Conservation (phyloP, 2,888 invertebrate genomes). For the Calameuta filiformis region DNA sequence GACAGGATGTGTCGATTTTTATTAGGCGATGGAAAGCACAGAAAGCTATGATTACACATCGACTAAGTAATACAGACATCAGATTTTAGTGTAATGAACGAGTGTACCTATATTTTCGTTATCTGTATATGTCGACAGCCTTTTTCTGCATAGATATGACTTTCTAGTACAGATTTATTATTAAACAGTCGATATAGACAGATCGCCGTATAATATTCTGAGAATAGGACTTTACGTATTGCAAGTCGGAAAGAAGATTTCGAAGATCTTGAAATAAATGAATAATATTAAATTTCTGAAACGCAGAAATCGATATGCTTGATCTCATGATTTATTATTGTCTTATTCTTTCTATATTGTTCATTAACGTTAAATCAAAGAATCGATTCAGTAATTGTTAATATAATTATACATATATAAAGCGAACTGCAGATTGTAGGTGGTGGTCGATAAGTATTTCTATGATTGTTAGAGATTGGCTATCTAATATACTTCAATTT, state of each 20-base stretch:
- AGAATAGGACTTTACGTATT: neutral
- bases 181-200: neutral
- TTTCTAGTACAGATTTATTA: neutral
- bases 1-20: slow-evolving; percentile 88
- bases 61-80: neutral
- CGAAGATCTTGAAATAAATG: neutral
- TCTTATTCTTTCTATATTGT: neutral
- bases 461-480: neutral
- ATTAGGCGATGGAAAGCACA: slow-evolving; percentile 81
- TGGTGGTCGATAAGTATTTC: neutral
- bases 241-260: neutral
- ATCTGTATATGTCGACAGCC: slow-evolving; percentile 31
- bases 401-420: neutral
- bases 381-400: neutral
- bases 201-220: neutral
- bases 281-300: neutral
- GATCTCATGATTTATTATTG: neutral
- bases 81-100: slow-evolving; percentile 2
- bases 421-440: neutral
- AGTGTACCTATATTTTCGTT: slow-evolving; percentile 7
- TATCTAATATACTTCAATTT: neutral
- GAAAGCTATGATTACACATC: slow-evolving; percentile 54
- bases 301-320: neutral
- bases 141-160: slow-evolving; percentile 26
- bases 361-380: neutral